Conservation (phyloP, 1,140 invertebrate genomes). For the Phocides pigmalion region DNA sequence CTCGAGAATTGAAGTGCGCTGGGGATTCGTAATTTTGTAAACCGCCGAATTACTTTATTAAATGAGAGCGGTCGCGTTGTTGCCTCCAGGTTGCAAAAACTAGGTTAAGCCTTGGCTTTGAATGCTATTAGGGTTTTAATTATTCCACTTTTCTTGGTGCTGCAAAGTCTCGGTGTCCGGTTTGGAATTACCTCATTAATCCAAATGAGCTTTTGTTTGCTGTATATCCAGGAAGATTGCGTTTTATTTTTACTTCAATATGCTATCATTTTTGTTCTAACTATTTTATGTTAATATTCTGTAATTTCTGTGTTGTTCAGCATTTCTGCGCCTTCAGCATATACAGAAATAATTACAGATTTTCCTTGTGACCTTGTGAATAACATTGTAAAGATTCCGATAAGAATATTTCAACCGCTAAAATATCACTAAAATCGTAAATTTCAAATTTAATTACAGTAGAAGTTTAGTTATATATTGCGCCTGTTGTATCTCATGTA, state of each 20-base stretch:
- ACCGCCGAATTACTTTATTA: neutral
- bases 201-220: neutral
- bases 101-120: slow-evolving; percentile 5
- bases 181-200: slow-evolving; percentile 10
- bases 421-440: no score
- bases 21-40: slow-evolving; percentile 4
- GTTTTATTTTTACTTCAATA: neutral
- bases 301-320: no score
- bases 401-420: no score
- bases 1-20: neutral
- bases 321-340: no score
- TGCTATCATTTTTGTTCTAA: no score
- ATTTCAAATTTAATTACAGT: no score
- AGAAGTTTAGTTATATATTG: no score
- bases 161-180: neutral
- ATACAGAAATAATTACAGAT: no score
- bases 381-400: no score
- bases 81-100: neutral
- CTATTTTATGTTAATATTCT: no score
- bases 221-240: neutral
- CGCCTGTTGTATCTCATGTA: no score
- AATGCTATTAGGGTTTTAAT: slow-evolving; percentile 3
- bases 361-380: no score
- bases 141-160: neutral
- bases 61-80: slow-evolving; percentile 3